Conservation (phyloP, 2,113 vertebrate genomes). For the Probosciger aterrimus region DNA sequence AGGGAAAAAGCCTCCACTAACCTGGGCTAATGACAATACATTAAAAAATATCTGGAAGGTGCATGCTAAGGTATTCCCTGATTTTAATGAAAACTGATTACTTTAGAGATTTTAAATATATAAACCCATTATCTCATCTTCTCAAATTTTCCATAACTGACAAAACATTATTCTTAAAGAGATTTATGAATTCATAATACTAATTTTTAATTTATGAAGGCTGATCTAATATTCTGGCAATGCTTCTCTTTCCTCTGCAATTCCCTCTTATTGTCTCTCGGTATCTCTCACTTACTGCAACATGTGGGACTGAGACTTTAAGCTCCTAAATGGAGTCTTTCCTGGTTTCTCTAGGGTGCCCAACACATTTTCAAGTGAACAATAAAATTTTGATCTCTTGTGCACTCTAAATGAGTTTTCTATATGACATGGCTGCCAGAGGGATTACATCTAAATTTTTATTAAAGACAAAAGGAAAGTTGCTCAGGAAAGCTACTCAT, state of each 20-base stretch:
- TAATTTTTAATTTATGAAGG: conserved; percentile 42
- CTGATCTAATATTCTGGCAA: conserved; percentile 35
- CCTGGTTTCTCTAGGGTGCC: neutral
- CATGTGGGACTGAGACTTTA: neutral
- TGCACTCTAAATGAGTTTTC: neutral
- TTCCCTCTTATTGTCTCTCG: neutral
- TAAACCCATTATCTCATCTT: neutral
- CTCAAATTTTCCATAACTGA: neutral
- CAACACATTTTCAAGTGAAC: neutral
- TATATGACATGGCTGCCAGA: neutral
- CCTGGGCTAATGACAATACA: conserved; percentile 55
- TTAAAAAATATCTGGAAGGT: conserved; percentile 29
- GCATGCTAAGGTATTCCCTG: conserved; percentile 5
- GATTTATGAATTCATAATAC: conserved; percentile 25
- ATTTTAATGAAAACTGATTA: conserved; percentile 32
- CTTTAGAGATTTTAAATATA: conserved; percentile 17
- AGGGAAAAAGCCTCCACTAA: conserved; percentile 36
- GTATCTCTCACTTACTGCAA: neutral
- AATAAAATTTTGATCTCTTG: conserved; percentile 35
- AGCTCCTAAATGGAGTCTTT: neutral
- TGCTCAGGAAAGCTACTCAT: neutral
- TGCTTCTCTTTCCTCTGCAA: neutral
- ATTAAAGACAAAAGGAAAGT: conserved; percentile 24
- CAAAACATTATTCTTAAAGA: conserved; percentile 25
- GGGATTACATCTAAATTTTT: conserved; percentile 27